Conservation (phyloP, 2,797 vertebrate genomes). For the Protonibea diacanthus region DNA sequence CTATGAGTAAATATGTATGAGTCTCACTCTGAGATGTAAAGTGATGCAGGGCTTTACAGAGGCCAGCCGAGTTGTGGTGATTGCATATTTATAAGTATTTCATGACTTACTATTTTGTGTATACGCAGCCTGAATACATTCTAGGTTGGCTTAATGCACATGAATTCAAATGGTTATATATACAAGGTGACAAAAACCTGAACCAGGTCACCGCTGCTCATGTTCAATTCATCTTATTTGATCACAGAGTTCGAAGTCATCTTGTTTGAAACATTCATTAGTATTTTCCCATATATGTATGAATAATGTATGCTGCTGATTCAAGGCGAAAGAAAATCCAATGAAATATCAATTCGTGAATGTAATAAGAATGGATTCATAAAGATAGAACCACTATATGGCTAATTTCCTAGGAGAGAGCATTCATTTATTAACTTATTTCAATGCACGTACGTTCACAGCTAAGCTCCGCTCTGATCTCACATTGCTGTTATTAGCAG, state of each 20-base stretch:
- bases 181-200: constrained; percentile 38
- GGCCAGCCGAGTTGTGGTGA: constrained; percentile 45
- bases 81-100: constrained; percentile 73
- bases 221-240: constrained; percentile 59
- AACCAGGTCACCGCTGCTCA: constrained; percentile 43
- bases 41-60: constrained; percentile 56
- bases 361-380: constrained; percentile 64
- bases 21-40: constrained; percentile 59
- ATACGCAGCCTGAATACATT: constrained; percentile 51
- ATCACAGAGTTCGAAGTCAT: constrained; percentile 42
- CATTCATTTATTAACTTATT: constrained; percentile 30
- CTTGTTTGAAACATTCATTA: constrained; percentile 64
- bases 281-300: constrained; percentile 51
- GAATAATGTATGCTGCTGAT: constrained; percentile 73
- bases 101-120: constrained; percentile 43
- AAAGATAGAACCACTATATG: constrained; percentile 32
- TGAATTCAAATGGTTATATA: constrained; percentile 51
- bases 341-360: constrained; percentile 63
- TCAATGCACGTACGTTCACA: constrained; percentile 2
- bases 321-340: constrained; percentile 55
- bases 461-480: not conserved
- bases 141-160: constrained; percentile 42
- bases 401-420: constrained; percentile 51
- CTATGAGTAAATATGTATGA: constrained; percentile 72
- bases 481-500: not conserved